Base-by-base conservation (phyloP, 2,888 invertebrate species). In the Dendrolimus houi region DNA sequence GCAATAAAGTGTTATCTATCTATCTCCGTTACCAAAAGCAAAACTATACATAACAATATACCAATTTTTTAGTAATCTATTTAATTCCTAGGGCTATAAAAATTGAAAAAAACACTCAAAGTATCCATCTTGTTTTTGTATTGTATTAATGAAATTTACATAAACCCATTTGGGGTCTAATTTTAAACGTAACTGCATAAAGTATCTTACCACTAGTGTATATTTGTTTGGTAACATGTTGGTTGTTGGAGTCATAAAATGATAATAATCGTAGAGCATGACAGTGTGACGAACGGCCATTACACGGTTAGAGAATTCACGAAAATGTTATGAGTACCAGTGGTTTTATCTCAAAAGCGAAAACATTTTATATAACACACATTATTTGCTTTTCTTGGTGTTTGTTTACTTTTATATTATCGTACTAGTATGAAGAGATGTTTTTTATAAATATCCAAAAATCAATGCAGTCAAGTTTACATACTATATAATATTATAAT, bases 241-340 rank as follows among this genome's bases (percentile, higher is more conserved):
- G 29, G 29, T 29, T 29, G 29, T 29, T 29, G 29, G 29, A 29
- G 47, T 8, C 1, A 47, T 47, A 47, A 47, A 47, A 47, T 47
- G 47, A 47, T 47, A 47, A 47, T 47, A 47, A 47, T 47, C 9
- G 47, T 10, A 57, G 60, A 58, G 60, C 64, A 62, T 56, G 63
- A 63, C 64, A 65, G 64, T 71, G 70, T 72, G 69, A 72, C 69
- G 66, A 70, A 70, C 56, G 62, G 61, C 55, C 58, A 60, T 69
- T 67, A 68, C 67, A 71, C 65, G 66, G 60, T 53, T 58, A 60
- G 55, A 62, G 60, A 62, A 62, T 66, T 66, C 61, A 62, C 64
- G 60, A 64, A 67, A 66, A 58, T 53, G 52, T 57, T 56, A 61
- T 47, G 47, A 47, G 47, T 47, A 47, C 47, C 29, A 29, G 59